Percentiles rank a stretch among this genome's conserved stretches.
Conservation (phyloP, 2,888 invertebrate genomes). For the Trissonchulus latispiculum region DNA sequence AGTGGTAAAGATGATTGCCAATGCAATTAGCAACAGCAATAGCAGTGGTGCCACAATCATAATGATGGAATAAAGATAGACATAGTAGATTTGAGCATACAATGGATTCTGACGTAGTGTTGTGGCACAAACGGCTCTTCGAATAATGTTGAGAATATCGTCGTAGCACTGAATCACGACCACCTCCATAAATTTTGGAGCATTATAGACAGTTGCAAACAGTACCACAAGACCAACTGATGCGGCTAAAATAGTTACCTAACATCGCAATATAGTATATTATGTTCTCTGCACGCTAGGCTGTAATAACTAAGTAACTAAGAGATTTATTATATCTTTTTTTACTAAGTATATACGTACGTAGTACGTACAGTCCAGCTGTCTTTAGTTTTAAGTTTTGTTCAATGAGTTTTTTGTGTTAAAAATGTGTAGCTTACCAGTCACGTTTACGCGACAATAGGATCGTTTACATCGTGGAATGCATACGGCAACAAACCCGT, state of each 20-base stretch:
- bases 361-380: too few relatives aligned
- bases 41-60: not conserved
- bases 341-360: too few relatives aligned
- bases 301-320: too few relatives aligned
- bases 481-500: not conserved
- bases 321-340: too few relatives aligned
- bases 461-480: not conserved
- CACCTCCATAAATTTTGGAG: not conserved
- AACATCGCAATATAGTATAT: not conserved
- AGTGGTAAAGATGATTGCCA: too few relatives aligned
- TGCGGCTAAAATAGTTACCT: not conserved
- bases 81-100: not conserved
- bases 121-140: not conserved
- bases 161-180: not conserved
- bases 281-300: not conserved
- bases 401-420: too few relatives aligned
- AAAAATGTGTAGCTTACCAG: too few relatives aligned
- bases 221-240: not conserved
- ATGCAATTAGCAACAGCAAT: too few relatives aligned
- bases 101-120: not conserved
- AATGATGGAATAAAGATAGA: not conserved
- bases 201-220: not conserved
- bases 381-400: too few relatives aligned
- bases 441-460: not conserved
- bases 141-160: not conserved